phyloP scores from a whole-genome alignment of 2,888 invertebrate genomes.

The Acrobasis suavella region DNA sequence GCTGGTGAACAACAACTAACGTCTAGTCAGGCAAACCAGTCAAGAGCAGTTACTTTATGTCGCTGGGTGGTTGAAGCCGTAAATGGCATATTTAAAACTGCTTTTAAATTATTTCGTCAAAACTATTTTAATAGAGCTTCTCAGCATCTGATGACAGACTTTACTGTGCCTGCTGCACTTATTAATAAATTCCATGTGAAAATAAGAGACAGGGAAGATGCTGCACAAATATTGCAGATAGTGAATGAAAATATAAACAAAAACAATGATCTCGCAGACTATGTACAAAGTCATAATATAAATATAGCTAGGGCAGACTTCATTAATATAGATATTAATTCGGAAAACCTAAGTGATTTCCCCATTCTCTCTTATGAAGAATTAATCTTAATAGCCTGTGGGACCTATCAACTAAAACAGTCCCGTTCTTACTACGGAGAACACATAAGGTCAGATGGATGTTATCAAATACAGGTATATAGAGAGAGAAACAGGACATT shows the following conservation, averaged over 20 bases:
- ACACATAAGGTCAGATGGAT: conserved; percentile 26
- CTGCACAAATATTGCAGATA: conserved; percentile 22
- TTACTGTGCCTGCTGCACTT: conserved; percentile 20
- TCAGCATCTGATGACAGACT: conserved; percentile 20
- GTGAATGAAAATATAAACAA: conserved; percentile 23
- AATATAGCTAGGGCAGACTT: conserved; percentile 27
- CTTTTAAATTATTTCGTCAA: conserved; percentile 22
- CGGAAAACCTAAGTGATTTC: conserved; percentile 24
- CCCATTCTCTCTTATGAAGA: conserved; percentile 24
- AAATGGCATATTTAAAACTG: conserved; percentile 20
- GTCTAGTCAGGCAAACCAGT: conserved; percentile 18
- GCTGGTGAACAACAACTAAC: conserved; percentile 18
- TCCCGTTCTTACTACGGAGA: conserved; percentile 28
- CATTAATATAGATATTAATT: conserved; percentile 25
- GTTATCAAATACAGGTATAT: conserved; percentile 23
- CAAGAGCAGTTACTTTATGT: conserved; percentile 22
- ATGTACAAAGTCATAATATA: conserved; percentile 21
- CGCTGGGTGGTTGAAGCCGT: conserved; percentile 13
- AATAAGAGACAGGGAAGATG: conserved; percentile 25
- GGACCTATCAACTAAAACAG: conserved; percentile 28
- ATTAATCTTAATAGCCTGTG: conserved; percentile 27
- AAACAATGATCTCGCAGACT: conserved; percentile 24
- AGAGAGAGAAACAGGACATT: conserved; percentile 25
- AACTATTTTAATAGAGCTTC: conserved; percentile 23
- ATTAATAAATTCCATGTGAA: conserved; percentile 24